A percentile compares a stretch with the other conserved stretches of the same genome.
Evolutionary conservation across 2,113 vertebrate species (phyloP).

Genomic region (Odocoileus virginianus): DNA sequence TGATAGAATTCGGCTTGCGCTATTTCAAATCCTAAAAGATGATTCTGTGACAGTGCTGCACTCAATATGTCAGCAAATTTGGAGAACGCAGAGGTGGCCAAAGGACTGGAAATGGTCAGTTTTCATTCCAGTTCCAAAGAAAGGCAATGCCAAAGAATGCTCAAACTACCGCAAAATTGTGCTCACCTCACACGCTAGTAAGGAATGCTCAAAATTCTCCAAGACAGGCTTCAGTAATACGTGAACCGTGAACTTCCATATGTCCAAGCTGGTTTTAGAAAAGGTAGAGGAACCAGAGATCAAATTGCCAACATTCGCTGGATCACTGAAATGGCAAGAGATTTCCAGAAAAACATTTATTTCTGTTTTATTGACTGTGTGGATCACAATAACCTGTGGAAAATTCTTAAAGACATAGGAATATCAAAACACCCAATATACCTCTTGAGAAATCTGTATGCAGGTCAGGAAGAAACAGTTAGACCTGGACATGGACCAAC

Average conservation of each 20-base stretch:
- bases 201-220: background rate
- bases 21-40: background rate
- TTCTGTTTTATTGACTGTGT: background rate
- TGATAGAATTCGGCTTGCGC: background rate
- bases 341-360: background rate
- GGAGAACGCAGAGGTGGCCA: background rate
- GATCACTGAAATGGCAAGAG: background rate
- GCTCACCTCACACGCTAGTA: background rate
- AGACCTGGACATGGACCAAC: background rate
- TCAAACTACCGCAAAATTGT: background rate
- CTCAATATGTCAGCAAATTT: background rate
- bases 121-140: background rate
- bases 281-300: background rate
- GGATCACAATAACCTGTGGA: background rate
- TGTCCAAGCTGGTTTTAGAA: background rate
- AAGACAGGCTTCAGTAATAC: background rate
- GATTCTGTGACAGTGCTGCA: background rate
- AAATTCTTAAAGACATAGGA: background rate
- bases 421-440: background rate
- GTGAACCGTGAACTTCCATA: fast-evolving
- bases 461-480: background rate
- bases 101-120: background rate
- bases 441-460: background rate
- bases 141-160: background rate
- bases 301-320: background rate